These are phyloP conservation scores for Drosophila sordidula DNA, from an alignment of 2,888 invertebrate genomes.

Conservation along the genomic window DNA sequence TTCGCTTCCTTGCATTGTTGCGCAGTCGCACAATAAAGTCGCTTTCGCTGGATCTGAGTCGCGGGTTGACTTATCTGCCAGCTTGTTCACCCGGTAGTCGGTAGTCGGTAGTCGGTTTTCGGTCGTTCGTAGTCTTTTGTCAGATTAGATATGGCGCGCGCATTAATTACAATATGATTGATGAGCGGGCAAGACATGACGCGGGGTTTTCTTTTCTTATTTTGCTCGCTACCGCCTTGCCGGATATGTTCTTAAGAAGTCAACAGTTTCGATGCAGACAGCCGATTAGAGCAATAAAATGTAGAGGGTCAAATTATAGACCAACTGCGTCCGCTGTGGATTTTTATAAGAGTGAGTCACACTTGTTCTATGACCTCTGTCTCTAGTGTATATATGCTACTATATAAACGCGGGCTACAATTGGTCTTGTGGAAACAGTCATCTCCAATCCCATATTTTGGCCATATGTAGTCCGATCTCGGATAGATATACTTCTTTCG, in stretches of 20 bases:
- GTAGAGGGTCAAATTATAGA: background rate
- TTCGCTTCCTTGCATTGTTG: constrained; percentile 73
- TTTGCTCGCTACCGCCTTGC: constrained; percentile 22
- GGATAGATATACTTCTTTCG: too few relatives aligned
- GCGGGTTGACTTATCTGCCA: constrained; percentile 37
- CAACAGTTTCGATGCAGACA: constrained; percentile 36
- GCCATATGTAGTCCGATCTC: too few relatives aligned
- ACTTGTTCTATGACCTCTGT: background rate
- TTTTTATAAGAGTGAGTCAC: background rate
- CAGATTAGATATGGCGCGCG: constrained; percentile 44
- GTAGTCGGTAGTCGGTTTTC: constrained; percentile 33
- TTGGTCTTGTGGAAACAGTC: too few relatives aligned
- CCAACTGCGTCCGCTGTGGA: background rate
- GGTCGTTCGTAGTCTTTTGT: constrained; percentile 20
- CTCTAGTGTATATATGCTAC: background rate
- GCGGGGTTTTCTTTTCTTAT: constrained; percentile 36
- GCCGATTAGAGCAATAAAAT: constrained; percentile 1
- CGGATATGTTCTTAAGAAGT: constrained; percentile 67
- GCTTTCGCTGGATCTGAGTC: constrained; percentile 49
- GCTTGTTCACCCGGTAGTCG: constrained; percentile 56
- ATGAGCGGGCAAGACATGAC: constrained; percentile 58
- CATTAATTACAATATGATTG: constrained; percentile 56
- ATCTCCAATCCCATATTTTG: too few relatives aligned
- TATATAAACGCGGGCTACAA: too few relatives aligned
- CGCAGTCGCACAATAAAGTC: constrained; percentile 36